Evolutionary conservation across 2,888 invertebrate genomes (phyloP).

Genomic region (Morpho helenor): DNA sequence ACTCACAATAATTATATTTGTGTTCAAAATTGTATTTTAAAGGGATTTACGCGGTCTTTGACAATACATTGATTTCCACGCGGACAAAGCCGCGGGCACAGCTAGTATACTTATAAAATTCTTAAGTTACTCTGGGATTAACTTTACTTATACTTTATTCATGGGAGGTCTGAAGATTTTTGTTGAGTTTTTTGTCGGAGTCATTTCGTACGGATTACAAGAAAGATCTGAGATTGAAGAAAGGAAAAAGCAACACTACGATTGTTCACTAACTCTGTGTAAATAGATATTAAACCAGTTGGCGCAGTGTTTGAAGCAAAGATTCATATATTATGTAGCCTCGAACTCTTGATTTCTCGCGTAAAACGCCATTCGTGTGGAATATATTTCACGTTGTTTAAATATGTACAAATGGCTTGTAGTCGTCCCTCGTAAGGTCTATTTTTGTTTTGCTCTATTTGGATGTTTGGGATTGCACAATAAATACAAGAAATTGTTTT

Average conservation of each 20-base stretch:
- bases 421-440: constrained; percentile 29
- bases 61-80: no score
- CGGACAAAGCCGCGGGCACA: no score
- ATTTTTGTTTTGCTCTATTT: constrained; percentile 24
- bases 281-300: constrained; percentile 24
- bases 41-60: no score
- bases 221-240: background rate
- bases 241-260: background rate
- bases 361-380: constrained; percentile 27
- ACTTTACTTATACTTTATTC: no score
- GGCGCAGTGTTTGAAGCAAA: constrained; percentile 28
- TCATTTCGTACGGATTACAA: background rate
- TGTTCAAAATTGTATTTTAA: no score
- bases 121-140: no score
- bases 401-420: constrained; percentile 43
- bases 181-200: no score
- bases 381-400: constrained; percentile 39
- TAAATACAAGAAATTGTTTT: background rate
- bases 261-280: constrained; percentile 2
- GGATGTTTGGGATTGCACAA: constrained; percentile 16
- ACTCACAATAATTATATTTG: no score
- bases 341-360: constrained; percentile 33
- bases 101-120: no score
- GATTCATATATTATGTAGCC: constrained; percentile 30
- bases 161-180: no score